Base-by-base conservation (phyloP, 2,113 vertebrate species). In the Polypterus senegalus region DNA sequence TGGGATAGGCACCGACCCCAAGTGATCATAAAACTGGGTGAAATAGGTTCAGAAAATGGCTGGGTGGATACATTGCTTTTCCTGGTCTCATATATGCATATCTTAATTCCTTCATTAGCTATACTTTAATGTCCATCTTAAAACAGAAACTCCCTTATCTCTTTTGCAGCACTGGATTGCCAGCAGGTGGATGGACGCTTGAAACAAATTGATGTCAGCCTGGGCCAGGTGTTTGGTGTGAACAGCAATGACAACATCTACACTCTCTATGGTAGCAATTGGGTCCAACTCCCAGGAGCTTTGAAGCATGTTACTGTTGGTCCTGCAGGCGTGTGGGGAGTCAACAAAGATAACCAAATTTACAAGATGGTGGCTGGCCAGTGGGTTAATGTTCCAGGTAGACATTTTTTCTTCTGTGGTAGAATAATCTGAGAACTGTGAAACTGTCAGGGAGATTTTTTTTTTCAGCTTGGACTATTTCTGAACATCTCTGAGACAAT, bases 201-300 rank as follows among this genome's bases (percentile, higher is more conserved):
- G 2, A 64, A 48, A 3, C 60, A 65, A 46, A 60, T 63, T 3
- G 57, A 67, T 44, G 65, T 54, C 9, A n/a, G 60, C 5, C 27
- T 53, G 3, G 58, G 69, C 6, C 54, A 66, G 6, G 66, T 68
- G 5, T 63, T 63, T 7, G 59, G 66, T 3, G 55, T 66, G 8
- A 63, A 59, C 44, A 11, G 4, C 6, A 46, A 27, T 3, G 61
- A 49, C 49, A 6, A 9, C 7, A 46, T 68, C 61, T 67, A 47
- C 58, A 47, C 5, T 1, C 52, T 11, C 46, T 6, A 47, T 0
- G 9, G 45, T 3, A 11, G n/a, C 8, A 4, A 4, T 9, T 67
- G 58, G 69, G 48, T 1, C 1, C 8, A n/a, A 3, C 0, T 70
- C 1, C 48, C 66, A 4, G 62, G 65, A 1, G 1, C 2, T 1